Percentiles rank a stretch among this genome's conserved stretches.
phyloP scores from a whole-genome alignment of 2,797 vertebrate genomes.

The Cephalopachus bancanus region DNA sequence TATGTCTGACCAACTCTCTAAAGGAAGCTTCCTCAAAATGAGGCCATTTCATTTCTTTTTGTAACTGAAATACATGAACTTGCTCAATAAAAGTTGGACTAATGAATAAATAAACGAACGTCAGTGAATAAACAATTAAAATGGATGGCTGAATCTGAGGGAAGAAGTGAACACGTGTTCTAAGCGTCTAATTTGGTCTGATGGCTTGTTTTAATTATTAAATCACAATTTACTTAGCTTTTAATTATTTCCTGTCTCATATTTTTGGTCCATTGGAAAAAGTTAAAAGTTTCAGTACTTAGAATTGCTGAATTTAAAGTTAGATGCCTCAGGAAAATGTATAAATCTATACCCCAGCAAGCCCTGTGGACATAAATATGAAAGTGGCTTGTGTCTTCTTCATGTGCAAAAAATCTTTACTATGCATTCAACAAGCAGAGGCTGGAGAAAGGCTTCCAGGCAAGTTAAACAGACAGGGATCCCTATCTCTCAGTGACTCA shows the following conservation, averaged over 20 bases:
- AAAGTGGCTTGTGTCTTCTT: background rate
- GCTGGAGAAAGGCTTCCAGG: background rate
- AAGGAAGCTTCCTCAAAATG: background rate
- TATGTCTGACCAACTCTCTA: background rate
- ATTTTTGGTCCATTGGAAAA: constrained; percentile 24
- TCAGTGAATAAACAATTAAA: background rate
- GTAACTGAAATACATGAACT: background rate
- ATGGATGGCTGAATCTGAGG: background rate
- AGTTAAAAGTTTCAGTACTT: background rate
- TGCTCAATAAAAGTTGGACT: background rate
- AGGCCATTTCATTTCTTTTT: background rate
- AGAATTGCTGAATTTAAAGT: constrained; percentile 66
- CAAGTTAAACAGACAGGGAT: background rate
- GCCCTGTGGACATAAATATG: background rate
- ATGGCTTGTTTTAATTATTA: constrained; percentile 36
- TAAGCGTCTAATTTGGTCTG: background rate
- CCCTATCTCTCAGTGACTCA: background rate
- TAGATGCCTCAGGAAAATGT: constrained; percentile 32
- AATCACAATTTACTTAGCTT: constrained; percentile 22
- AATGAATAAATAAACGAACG: background rate
- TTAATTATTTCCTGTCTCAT: constrained; percentile 13
- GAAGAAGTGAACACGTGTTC: background rate
- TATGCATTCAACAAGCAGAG: background rate
- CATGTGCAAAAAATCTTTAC: constrained; percentile 29
- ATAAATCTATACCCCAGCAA: background rate